Evolutionary conservation across 2,888 invertebrate species (phyloP), one percentile per base, ranked within the genome.

Genomic region (Apomyelois bistriatella): DNA sequence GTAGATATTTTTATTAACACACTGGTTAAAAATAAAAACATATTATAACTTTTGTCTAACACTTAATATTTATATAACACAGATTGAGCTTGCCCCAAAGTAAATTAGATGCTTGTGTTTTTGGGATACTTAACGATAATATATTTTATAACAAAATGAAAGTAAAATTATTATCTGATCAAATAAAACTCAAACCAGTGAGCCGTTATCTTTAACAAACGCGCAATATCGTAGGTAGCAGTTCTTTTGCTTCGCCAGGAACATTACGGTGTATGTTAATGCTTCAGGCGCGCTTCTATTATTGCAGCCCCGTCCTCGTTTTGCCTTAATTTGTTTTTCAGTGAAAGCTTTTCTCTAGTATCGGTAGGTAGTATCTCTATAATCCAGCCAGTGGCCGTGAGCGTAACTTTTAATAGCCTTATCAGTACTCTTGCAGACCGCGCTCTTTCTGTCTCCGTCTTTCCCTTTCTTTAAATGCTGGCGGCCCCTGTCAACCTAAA

Each of bases 331-430:
- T 70, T 71, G 63, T 71, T 70, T 73, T 72, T 65, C 65, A 61
- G 55, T 60, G 57, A 68, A 69, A 67, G 69, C 58, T 72, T 78
- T 82, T 66, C 75, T 77, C 72, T 74, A 65, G 65, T 72, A 76
- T 80, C 70, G 65, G 73, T 73, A 68, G 67, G 70, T 71, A 69
- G 71, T 78, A 76, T 82, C 74, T 72, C 68, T 71, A 78, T 78
- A 78, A 83, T 82, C 76, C 82, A 74, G 71, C 61, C 74, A 66
- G 72, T 72, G 74, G 76, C 77, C 79, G 73, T 68, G 68, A 79
- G 81, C 77, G 84, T 83, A 85, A 90, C 82, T 90, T 90, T 85
- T 87, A 87, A 89, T 87, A 90, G 85, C 82, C 83, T 87, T 89
- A 89, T 89, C 86, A 79, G 84, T 78, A 68, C 76, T 73, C 71